Base-by-base conservation (phyloP, 2,888 invertebrate genomes). In the Noctuana brunneofusca region DNA sequence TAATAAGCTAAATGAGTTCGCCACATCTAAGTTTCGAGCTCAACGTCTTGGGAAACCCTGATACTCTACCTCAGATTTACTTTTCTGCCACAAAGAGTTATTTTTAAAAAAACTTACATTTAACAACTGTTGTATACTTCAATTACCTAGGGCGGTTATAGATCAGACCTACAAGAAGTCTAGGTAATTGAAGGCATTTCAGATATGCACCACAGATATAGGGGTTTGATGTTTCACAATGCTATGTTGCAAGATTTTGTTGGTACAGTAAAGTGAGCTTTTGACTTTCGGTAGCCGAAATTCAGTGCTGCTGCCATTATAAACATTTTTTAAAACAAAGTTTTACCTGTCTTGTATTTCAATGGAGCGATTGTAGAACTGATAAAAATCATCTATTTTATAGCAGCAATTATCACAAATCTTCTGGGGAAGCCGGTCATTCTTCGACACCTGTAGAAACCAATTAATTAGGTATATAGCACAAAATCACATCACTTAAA, bases 361-460 rank as follows among this genome's bases (percentile, higher is more conserved):
- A 9, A 93, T 93, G 56, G 94, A 93, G 72, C 93, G 94, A 75
- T 94, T 95, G 87, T 94, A 95, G 83, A 95, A 95, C 80, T 94
- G 93, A 81, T 95, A 95, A 72, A 94, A 90, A 80, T 94, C 93
- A 75, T 95, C 95, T 76, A 95, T 92, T 90, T 95, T 95, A 78
- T 93, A 93, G 80, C 93, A 93, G 81, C 95, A 95, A 69, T 92
- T 93, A 80, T 95, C 93, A 79, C 95, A 95, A 72, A 95, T 94
- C 80, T 93, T 94, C 83, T 95, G 94, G 58, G 95, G 95, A 74
- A 95, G 87, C 75, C 91, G 92, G 80, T 95, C 95, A 71, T 94
- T 93, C 76, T 92, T 92, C 66, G 92, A 88, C 66, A 95, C 93
- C 95, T 95, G 87, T 22, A 78, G 76, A 72, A 46, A 56, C 11